Evolutionary conservation across 2,797 vertebrate genomes (phyloP).

Genomic region (Molossus alvarezi): DNA sequence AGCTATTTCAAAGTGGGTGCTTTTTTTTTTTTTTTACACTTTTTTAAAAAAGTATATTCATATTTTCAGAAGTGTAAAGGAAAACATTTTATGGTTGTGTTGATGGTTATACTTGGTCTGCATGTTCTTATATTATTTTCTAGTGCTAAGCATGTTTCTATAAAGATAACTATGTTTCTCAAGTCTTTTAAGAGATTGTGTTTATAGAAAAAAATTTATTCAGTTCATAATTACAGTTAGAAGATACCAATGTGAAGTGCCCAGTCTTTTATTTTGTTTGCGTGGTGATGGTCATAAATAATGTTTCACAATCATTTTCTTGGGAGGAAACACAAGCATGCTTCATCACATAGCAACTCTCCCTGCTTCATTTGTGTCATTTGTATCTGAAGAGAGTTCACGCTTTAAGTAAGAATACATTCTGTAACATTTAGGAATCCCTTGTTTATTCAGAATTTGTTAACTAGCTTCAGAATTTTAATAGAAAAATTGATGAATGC

Average conservation of each 20-base stretch:
- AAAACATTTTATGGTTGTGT: slow-evolving; percentile 76
- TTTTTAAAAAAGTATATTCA: slow-evolving; percentile 73
- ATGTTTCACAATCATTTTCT: slow-evolving; percentile 82
- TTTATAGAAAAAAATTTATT: slow-evolving; percentile 72
- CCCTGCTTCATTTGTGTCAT: slow-evolving; percentile 84
- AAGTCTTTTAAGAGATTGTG: slow-evolving; percentile 78
- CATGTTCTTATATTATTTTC: slow-evolving; percentile 89
- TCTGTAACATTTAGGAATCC: background rate
- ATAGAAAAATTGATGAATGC: background rate
- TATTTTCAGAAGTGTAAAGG: slow-evolving; percentile 80
- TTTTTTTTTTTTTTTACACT: slow-evolving; percentile 22
- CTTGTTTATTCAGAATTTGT: slow-evolving; percentile 49
- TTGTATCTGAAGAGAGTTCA: slow-evolving; percentile 89
- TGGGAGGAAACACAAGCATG: slow-evolving; percentile 90
- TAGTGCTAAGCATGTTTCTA: slow-evolving; percentile 88
- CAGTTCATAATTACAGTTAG: slow-evolving; percentile 67
- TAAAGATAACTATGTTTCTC: slow-evolving; percentile 85
- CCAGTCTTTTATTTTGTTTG: slow-evolving; percentile 85
- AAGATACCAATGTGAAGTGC: slow-evolving; percentile 81
- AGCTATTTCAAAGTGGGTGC: slow-evolving; percentile 2
- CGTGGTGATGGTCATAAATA: slow-evolving; percentile 86
- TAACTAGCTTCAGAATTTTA: slow-evolving; percentile 37
- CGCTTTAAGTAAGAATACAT: slow-evolving; percentile 58
- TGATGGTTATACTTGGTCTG: slow-evolving; percentile 85
- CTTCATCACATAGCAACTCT: slow-evolving; percentile 80